Evolutionary conservation across 2,113 vertebrate species (phyloP).

Genomic region (Thamnaconus septentrionalis): DNA sequence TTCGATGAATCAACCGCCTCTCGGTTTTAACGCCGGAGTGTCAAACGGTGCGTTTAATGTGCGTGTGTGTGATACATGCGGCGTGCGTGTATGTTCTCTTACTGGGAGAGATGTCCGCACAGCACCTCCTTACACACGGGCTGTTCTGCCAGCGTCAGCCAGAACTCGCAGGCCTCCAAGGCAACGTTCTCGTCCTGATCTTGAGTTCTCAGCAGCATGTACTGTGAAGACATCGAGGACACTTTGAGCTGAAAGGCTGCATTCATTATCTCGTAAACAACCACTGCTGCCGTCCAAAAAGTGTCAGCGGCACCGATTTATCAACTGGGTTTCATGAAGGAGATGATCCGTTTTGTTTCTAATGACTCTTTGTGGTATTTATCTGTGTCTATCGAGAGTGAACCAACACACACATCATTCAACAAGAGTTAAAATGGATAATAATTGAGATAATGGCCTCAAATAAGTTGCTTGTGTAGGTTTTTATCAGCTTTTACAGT

Average conservation of each 20-base stretch:
- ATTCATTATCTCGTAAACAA: too few relatives aligned
- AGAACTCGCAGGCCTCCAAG: constrained; percentile 98
- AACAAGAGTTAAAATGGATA: too few relatives aligned
- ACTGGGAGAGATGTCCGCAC: constrained; percentile 87
- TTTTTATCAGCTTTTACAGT: too few relatives aligned
- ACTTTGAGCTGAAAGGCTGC: not conserved
- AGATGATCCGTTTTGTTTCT: not conserved
- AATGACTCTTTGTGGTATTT: not conserved
- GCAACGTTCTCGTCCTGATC: constrained; percentile 98
- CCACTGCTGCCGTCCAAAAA: not conserved
- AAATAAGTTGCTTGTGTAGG: too few relatives aligned
- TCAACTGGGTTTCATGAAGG: too few relatives aligned
- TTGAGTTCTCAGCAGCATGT: constrained; percentile 95
- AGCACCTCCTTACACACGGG: constrained; percentile 96
- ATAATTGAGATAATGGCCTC: too few relatives aligned
- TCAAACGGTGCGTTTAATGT: constrained; percentile 7
- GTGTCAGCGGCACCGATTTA: not conserved
- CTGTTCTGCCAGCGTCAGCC: constrained; percentile 95
- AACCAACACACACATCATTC: too few relatives aligned
- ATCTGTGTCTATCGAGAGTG: not conserved
- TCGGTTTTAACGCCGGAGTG: not conserved
- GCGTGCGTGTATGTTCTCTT: constrained; percentile 34
- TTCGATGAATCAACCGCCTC: constrained; percentile 45
- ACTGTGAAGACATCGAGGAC: constrained; percentile 69
- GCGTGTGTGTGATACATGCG: constrained; percentile 12